Evolutionary conservation across 2,888 invertebrate genomes (phyloP).

Genomic region (Labia minor): DNA sequence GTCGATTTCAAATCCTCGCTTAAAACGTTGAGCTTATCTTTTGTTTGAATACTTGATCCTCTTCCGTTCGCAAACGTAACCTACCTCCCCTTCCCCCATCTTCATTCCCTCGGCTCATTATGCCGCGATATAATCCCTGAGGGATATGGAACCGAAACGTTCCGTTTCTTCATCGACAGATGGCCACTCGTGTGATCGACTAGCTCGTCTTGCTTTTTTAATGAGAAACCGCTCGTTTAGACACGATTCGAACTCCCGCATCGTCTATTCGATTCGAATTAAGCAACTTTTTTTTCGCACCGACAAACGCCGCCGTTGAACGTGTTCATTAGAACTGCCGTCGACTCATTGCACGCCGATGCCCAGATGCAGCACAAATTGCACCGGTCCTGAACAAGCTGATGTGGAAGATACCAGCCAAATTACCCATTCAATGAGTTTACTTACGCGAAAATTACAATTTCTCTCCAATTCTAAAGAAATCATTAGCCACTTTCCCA

Average conservation of each 20-base stretch:
- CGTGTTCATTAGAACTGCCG: not conserved
- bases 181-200: no score
- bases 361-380: not conserved
- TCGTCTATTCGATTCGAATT: conserved; percentile 13
- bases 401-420: not conserved
- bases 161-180: no score
- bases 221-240: not conserved
- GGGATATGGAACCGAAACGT: no score
- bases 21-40: no score
- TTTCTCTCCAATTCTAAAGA: not conserved
- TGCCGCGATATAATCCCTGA: no score
- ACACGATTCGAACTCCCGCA: conserved; percentile 2
- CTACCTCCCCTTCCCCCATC: no score
- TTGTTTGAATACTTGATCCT: no score
- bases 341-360: not conserved
- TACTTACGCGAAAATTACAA: no score
- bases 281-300: conserved; percentile 2
- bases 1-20: no score
- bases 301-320: not conserved
- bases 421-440: not conserved
- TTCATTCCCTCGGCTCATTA: no score
- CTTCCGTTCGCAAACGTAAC: no score
- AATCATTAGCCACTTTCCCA: no score
- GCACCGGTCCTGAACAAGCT: not conserved
- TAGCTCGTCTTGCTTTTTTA: not conserved